Evolutionary conservation across 2,113 vertebrate species (phyloP), one percentile per base, ranked within the genome.

Genomic region (Gambusia holbrooki): DNA sequence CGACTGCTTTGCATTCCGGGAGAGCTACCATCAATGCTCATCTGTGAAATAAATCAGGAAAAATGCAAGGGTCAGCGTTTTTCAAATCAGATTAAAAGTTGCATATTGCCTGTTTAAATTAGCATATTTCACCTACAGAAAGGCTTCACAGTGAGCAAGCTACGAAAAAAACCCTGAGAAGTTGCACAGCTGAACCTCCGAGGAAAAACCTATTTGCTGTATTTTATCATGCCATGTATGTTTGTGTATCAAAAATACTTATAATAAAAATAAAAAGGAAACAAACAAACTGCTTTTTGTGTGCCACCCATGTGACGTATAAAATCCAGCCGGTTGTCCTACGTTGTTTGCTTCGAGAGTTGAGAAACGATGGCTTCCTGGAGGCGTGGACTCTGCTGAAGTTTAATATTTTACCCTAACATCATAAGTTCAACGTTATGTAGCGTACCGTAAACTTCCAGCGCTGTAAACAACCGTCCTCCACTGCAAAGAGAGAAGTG

Each of bases 71-170:
- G 66, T 89, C 66, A 74, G 60, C 74, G 0, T 81, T 81, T 51
- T 87, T 81, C n/a, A 68, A 42, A 81, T 73, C 27, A 76, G 54
- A 82, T 80, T 77, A 72, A 74, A 84, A 48, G 29, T 73, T 71
- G 72, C 68, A 69, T 60, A 28, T n/a, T 79, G n/a, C 25, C 30
- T 35, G 9, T 79, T 71, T 71, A 63, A 71, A 66, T 68, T 27
- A 4, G 27, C 51, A 66, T 69, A 62, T 73, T 35, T 45, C 35
- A 35, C 29, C 40, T 4, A 33, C 69, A 69, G 15, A 66, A 80
- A 70, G 32, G 9, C 32, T 69, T 63, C 15, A 30, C 54, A 60
- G 33, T 40, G 32, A 74, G 66, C 4, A 1, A 19, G 8, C 58
- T 66, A 42, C 8, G 75, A 25, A 19, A 71, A 71, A 66, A 68